Base-by-base conservation (phyloP, 1,140 invertebrate species). In the Pseudobourletiella spinata region DNA sequence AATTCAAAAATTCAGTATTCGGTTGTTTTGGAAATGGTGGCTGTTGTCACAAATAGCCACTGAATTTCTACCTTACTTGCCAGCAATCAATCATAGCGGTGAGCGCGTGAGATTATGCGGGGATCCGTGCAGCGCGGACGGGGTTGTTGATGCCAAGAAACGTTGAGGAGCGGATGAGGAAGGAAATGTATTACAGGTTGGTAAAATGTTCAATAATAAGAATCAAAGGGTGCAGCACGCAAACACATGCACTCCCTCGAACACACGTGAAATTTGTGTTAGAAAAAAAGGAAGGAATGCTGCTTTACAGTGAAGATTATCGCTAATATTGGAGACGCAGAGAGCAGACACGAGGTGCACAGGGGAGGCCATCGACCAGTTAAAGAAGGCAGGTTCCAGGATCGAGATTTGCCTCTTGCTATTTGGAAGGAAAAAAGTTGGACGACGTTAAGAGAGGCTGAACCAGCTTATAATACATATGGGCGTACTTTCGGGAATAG, bases 331-430 rank as follows among this genome's bases (percentile, higher is more conserved):
- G 26, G 29, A 56, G n/a, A 32, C 52, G n/a, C 22, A 42, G 18
- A 28, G 26, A 18, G 24, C 42, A 43, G 56, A 24, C 32, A 42
- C 32, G 32, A 42, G 35, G 32, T 42, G n/a, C n/a, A 24, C 26
- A 42, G 24, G 29, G 30, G 56, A 43, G 56, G 42, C 56, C 56
- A 58, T 58, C 42, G 56, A 58, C 56, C 56, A 58, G 56, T 15
- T 48, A 48, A 30, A 43, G 18, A 54, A 54, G 59, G 25, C 59
- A 61, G 59, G 59, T 61, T 61, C 59, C 59, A 61, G 59, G 35
- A 61, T 54, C 30, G 32, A 48, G 44, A 48, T 48, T 48, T 22
- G 44, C 44, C 44, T 48, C 44, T 48, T 48, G 11, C 20, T 48
- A 48, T 48, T 15, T 22, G 11, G 6, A 6, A 4, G 22, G 22